These are phyloP conservation scores for Tupaia chinensis DNA, from an alignment of 2,113 vertebrate species.

Conservation along the genomic window DNA sequence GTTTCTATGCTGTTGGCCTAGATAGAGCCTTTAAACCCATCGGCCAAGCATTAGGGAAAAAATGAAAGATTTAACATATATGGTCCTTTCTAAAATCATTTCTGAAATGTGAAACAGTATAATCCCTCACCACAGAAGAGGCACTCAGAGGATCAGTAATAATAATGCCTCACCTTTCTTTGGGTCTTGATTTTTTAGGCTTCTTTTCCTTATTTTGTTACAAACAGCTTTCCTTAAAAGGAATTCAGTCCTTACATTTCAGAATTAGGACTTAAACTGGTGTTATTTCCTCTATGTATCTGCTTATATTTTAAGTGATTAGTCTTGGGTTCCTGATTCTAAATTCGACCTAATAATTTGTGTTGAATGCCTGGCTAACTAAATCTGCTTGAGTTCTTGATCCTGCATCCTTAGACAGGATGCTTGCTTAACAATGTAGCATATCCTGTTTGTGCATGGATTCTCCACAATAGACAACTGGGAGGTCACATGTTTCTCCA, in stretches of 20 bases:
- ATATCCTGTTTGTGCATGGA: not conserved
- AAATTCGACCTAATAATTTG: not conserved
- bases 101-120: conserved; percentile 6
- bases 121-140: not conserved
- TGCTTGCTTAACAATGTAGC: not conserved
- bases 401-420: not conserved
- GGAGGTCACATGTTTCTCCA: conserved; percentile 11
- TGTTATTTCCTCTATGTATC: not conserved
- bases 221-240: not conserved
- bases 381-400: not conserved
- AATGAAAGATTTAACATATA: not conserved
- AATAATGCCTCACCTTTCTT: not conserved
- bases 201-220: conserved; percentile 23
- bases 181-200: not conserved
- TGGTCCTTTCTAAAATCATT: not conserved
- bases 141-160: no score
- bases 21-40: not conserved
- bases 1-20: not conserved
- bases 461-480: conserved; percentile 3
- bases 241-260: not conserved
- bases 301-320: not conserved
- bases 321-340: not conserved
- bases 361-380: not conserved
- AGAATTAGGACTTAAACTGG: not conserved
- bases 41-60: not conserved